Percentiles rank a stretch among this genome's conserved stretches.
These are phyloP conservation scores for Paradoxurus hermaphroditus DNA, from an alignment of 2,113 vertebrate genomes.

Conservation along the genomic window DNA sequence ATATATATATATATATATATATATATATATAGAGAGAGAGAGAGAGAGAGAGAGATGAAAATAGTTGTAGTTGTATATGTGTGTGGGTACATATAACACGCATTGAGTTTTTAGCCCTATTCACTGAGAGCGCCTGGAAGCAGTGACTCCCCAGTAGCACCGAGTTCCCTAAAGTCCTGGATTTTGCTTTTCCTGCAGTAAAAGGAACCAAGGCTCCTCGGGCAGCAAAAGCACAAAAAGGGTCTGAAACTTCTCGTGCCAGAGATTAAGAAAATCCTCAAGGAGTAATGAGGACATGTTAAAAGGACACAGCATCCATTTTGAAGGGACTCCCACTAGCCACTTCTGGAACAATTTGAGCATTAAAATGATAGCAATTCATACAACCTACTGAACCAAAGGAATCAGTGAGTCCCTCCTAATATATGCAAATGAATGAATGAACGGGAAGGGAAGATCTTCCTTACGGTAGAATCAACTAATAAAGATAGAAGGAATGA, in stretches of 20 bases:
- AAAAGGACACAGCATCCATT: neutral
- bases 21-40: neutral
- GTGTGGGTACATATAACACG: neutral
- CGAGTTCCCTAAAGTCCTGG: neutral
- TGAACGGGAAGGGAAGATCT: neutral
- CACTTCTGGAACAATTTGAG: neutral
- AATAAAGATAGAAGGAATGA: neutral
- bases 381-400: neutral
- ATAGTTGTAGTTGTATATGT: neutral
- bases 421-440: neutral
- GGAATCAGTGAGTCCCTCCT: neutral
- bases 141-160: neutral
- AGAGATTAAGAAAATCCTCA: neutral
- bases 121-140: neutral
- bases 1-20: no score
- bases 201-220: neutral
- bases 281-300: neutral
- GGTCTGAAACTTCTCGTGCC: neutral
- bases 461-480: neutral
- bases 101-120: neutral
- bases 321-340: neutral
- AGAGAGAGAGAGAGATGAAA: neutral
- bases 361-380: neutral
- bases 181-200: neutral
- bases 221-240: neutral